Evolutionary conservation across 2,797 vertebrate species (phyloP).

Genomic region (Astyanax mexicanus): DNA sequence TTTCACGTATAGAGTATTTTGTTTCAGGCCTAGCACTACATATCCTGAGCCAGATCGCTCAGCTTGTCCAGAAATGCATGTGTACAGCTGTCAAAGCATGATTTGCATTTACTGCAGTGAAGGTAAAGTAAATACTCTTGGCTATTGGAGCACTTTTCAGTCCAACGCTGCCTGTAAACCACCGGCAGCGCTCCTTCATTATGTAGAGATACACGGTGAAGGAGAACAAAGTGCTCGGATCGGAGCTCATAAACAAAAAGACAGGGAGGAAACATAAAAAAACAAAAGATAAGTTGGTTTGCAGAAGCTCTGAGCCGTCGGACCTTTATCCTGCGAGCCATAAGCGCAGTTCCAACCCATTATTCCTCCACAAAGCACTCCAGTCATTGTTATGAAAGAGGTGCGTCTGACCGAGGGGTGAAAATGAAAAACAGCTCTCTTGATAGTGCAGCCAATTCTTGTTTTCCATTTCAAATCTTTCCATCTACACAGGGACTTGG

Average conservation of each 20-base stretch:
- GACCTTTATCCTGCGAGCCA: conserved; percentile 29
- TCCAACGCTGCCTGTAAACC: background rate
- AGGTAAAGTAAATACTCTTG: no score
- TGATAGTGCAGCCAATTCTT: conserved; percentile 50
- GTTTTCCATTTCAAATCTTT: conserved; percentile 50
- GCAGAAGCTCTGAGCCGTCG: conserved; percentile 10
- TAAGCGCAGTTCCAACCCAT: conserved; percentile 25
- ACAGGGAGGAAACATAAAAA: background rate
- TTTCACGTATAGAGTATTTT: no score
- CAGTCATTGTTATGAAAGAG: conserved; percentile 47
- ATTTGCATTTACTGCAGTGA: no score
- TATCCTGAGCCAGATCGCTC: no score
- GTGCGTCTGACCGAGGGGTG: conserved; percentile 42
- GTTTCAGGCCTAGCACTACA: no score
- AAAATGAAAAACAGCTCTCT: conserved; percentile 50
- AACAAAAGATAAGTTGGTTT: background rate
- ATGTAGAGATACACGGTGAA: background rate
- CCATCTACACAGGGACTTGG: conserved; percentile 43
- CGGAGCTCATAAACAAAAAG: background rate
- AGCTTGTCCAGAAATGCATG: no score
- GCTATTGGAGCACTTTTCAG: no score
- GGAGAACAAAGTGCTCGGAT: no score
- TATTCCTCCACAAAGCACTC: conserved; percentile 39
- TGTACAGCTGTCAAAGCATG: no score
- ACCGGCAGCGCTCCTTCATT: background rate